Evolutionary conservation across 2,113 vertebrate genomes (phyloP).

Genomic region (Thunnus maccoyii): DNA sequence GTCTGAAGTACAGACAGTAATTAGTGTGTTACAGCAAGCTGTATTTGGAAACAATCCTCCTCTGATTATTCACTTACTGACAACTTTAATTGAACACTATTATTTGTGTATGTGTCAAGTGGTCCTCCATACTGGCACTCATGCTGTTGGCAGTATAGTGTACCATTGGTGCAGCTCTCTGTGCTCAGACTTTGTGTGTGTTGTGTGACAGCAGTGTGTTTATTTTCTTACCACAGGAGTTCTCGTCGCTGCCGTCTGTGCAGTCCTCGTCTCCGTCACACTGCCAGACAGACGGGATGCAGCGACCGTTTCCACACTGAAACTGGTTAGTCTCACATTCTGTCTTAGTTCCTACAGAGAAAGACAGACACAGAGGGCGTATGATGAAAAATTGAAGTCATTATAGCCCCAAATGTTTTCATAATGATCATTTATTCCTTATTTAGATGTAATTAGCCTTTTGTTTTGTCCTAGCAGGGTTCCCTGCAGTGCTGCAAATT

Average conservation of each 20-base stretch:
- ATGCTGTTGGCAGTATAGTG: neutral
- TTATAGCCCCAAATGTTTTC: neutral
- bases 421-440: neutral
- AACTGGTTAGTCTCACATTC: slow-evolving; percentile 94
- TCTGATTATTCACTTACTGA: neutral
- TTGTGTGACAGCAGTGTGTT: neutral
- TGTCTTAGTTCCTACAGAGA: slow-evolving; percentile 84
- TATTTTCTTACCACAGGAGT: slow-evolving; percentile 89
- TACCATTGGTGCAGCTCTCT: neutral
- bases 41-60: neutral
- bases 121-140: neutral
- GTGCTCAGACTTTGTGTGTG: no score
- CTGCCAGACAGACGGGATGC: slow-evolving; percentile 94
- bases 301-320: slow-evolving; percentile 94
- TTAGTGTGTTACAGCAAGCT: neutral
- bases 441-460: neutral
- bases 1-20: neutral
- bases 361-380: neutral
- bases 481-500: slow-evolving; percentile 10
- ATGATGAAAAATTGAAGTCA: neutral
- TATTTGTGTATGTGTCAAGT: no score
- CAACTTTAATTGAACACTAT: no score
- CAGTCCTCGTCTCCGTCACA: slow-evolving; percentile 98
- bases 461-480: neutral
- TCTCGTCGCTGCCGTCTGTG: slow-evolving; percentile 93